Base-by-base conservation (phyloP, 2,797 vertebrate genomes). In the Poeciliopsis infans region DNA sequence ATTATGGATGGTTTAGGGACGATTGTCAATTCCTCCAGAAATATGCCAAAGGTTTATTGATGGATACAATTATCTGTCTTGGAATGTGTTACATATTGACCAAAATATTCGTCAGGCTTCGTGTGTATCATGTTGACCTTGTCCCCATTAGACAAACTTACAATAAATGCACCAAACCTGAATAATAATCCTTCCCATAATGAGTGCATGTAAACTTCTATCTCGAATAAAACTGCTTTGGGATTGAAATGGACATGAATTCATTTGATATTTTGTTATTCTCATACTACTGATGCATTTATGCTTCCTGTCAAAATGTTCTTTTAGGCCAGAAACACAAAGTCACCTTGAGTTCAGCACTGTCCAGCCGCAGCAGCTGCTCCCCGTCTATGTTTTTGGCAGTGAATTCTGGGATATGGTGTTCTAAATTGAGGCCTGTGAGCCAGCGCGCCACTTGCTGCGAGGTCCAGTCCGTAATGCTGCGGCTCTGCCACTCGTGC, bases 391-490 rank as follows among this genome's bases (percentile, higher is more conserved):
- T 91, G 86, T 97, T 97, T 87, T 97, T 97, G 95, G 97, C 95
- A 90, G 95, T 97, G 96, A 99, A 99, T 95, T 98, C 96, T 49
- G 97, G 94, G 89, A 98, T 96, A 73, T 98, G 96, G 61, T 97
- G 97, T 79, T 99, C 97, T 90, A 99, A 93, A 93, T 95, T 96
- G 78, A 99, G 95, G 84, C 96, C 97, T 92, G 92, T 92, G 46
- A 99, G 91, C 98, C 98, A 99, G 93, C 94, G 96, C 46, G 96
- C 96, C 82, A 99, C 98, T 85, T 99, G 97, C 91, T 98, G 97
- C 78, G 96, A 94, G 2, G 93, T 97, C 98, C 98, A 99, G 47
- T 99, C 97, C 0, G 94, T 91, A 41, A 98, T 90, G 75, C 95
- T 95, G 77, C 92, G 91, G 89, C 91, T 97, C 93, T 96, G 97